Base-by-base conservation (phyloP, 2,888 invertebrate species). In the Lepidochitona cinerea region DNA sequence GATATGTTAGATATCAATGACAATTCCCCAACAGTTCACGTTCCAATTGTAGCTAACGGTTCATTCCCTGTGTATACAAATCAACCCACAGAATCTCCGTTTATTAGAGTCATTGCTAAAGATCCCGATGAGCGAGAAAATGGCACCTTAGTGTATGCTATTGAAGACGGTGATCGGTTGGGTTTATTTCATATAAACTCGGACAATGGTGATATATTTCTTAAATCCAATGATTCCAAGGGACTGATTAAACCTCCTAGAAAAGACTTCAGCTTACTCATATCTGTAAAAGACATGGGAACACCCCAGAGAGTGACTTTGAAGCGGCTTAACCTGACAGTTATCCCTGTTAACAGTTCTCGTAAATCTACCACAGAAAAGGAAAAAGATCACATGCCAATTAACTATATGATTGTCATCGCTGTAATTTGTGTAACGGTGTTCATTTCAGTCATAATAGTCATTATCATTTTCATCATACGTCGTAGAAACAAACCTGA, bases 161-260 rank as follows among this genome's bases (percentile, higher is more conserved):
- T 86, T 41, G 74, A 80, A 7, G 77, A 75, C 41, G 90, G 92
- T 14, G 90, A 90, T 69, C 36, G 41, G 9, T 87, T 89, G 3
- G 83, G 82, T 3, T 84, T 91, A 67, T 92, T 92, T 82, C 84
- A 81, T 67, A 88, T 92, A 68, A 89, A 92, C 71, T 76, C 85
- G 1, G 75, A 84, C 2, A 84, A 85, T 14, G 92, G 92, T 0
- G 90, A 89, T 41, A 87, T 92, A n/a, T 59, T 59, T 29, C 59
- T 59, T 1, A 59, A 14, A 4, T 14, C 14, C 29, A 59, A 59
- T 26, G 29, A 14, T 7, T 49, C 49, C 23, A n/a, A 18, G n/a
- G 1, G 29, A 23, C 29, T 29, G 23, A 4, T 14, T 14, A 26
- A 29, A 7, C 4, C 29, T 7, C 29, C 59, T 4, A 23, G 9